A percentile compares a stretch with the other conserved stretches of the same genome.
phyloP scores from a whole-genome alignment of 2,888 invertebrate species.

The Melinaea marsaeus region DNA sequence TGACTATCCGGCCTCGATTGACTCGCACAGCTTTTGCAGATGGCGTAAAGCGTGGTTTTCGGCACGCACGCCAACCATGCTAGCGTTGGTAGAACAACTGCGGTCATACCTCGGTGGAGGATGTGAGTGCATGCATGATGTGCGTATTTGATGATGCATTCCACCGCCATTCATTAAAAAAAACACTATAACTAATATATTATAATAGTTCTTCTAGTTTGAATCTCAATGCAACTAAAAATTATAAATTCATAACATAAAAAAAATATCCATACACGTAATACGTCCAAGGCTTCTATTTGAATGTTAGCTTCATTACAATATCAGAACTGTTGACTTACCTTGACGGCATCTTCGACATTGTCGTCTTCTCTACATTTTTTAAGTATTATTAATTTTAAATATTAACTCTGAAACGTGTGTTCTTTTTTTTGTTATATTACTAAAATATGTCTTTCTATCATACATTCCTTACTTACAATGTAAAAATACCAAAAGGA shows the following conservation, averaged over 20 bases:
- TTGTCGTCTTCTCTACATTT: background rate
- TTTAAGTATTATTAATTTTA: background rate
- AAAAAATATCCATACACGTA: background rate
- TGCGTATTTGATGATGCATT: slow-evolving; percentile 36
- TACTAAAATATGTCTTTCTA: background rate
- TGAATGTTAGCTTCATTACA: slow-evolving; percentile 5
- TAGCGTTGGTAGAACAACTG: slow-evolving; percentile 76
- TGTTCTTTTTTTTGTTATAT: background rate
- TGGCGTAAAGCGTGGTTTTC: slow-evolving; percentile 70
- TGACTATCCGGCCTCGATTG: slow-evolving; percentile 33
- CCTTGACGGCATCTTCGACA: background rate
- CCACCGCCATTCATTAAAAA: slow-evolving; percentile 6
- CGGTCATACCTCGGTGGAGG: slow-evolving; percentile 75
- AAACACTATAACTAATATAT: background rate
- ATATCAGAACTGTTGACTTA: slow-evolving; percentile 4
- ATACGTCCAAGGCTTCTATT: slow-evolving; percentile 1
- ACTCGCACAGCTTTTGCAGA: slow-evolving; percentile 68
- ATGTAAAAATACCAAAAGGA: background rate
- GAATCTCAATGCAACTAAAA: background rate
- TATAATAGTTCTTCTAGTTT: slow-evolving; percentile 1
- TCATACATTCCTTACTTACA: slow-evolving; percentile 1
- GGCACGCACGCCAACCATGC: slow-evolving; percentile 71
- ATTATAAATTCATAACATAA: slow-evolving; percentile 1
- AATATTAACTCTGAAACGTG: background rate
- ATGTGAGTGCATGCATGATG: slow-evolving; percentile 67